Conservation (phyloP, 2,113 vertebrate genomes). For the Piaya cayana region DNA sequence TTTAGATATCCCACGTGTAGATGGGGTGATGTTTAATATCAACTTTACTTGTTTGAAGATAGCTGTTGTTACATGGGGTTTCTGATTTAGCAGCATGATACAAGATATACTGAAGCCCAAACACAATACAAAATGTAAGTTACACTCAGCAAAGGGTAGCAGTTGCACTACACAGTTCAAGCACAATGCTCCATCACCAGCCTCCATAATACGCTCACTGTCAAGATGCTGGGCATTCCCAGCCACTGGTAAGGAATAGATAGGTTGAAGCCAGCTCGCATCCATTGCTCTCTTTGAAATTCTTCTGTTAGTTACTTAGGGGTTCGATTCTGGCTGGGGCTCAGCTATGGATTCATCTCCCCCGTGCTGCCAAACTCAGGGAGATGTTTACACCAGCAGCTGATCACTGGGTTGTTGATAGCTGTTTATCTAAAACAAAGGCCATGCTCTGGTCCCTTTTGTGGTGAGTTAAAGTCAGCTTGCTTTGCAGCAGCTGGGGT, state of each 20-base stretch:
- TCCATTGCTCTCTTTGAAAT: neutral
- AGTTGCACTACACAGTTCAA: neutral
- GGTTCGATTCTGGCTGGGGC: neutral
- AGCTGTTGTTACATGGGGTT: neutral
- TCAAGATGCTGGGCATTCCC: neutral
- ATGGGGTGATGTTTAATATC: neutral
- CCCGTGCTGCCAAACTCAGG: accelerated
- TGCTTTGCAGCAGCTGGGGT: neutral
- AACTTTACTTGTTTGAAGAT: neutral
- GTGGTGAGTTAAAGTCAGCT: neutral
- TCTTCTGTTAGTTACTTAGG: neutral
- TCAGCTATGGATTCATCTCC: neutral
- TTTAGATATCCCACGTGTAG: neutral
- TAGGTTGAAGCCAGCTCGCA: neutral
- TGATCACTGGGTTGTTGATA: neutral
- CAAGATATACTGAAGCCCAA: neutral
- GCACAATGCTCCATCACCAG: neutral
- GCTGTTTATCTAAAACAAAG: neutral
- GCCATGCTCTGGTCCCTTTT: neutral
- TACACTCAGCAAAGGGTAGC: neutral
- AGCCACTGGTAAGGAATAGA: accelerated
- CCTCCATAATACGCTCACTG: neutral
- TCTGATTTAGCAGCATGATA: neutral
- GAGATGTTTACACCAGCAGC: neutral
- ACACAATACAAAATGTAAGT: neutral